Evolutionary conservation across 2,797 vertebrate genomes (phyloP).

Genomic region (Pangasius sanitwongsei): DNA sequence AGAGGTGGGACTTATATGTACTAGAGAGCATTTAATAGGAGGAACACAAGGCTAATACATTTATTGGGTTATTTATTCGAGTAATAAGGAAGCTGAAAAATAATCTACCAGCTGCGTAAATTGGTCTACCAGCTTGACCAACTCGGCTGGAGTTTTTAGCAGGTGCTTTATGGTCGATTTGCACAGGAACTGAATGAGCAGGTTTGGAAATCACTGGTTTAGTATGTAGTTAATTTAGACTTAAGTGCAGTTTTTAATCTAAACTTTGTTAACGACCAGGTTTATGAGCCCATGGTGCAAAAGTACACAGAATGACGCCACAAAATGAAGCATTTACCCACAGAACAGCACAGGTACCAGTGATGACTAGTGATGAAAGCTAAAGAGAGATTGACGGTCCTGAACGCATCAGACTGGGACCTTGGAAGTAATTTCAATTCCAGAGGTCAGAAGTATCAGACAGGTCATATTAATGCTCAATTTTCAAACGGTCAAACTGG

Average conservation of each 20-base stretch:
- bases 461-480: slow-evolving; percentile 25
- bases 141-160: neutral
- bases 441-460: slow-evolving; percentile 3
- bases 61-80: neutral
- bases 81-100: neutral
- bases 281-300: neutral
- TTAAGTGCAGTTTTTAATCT: neutral
- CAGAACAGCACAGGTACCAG: neutral
- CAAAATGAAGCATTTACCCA: neutral
- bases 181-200: neutral
- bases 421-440: neutral
- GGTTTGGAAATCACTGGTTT: neutral
- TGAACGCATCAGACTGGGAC: neutral
- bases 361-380: neutral
- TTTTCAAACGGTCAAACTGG: neutral
- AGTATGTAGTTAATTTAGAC: neutral
- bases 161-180: neutral
- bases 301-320: neutral
- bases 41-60: neutral
- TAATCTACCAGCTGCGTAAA: neutral
- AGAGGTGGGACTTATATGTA: neutral
- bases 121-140: neutral
- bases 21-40: neutral
- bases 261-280: neutral
- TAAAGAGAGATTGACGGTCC: neutral